A percentile compares a stretch with the other conserved stretches of the same genome.
Conservation (phyloP, 2,888 invertebrate genomes). For the Metellina segmentata region DNA sequence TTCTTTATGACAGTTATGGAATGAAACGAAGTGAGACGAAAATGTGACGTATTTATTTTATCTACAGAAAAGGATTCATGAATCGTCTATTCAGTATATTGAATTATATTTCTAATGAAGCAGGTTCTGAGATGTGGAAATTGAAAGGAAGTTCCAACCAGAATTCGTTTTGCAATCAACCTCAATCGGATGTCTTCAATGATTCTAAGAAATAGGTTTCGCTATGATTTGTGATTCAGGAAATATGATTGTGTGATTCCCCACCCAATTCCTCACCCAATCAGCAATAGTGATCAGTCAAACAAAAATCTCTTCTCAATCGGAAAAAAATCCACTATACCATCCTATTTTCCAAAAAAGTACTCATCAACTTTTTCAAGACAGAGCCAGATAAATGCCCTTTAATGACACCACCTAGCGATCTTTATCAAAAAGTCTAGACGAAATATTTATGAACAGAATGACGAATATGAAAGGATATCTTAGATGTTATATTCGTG, state of each 20-base stretch:
- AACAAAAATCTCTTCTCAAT: too few species aligned
- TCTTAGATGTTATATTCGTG: background rate
- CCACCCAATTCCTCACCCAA: too few species aligned
- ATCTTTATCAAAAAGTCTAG: conserved; percentile 55
- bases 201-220: too few species aligned
- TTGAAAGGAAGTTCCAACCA: background rate
- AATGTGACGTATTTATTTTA: background rate
- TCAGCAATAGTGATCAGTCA: too few species aligned
- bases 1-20: background rate
- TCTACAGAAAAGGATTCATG: background rate
- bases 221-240: too few species aligned
- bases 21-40: conserved; percentile 8
- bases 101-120: background rate
- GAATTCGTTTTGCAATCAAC: too few species aligned
- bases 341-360: too few species aligned
- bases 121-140: background rate
- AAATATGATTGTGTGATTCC: too few species aligned
- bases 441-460: conserved; percentile 55
- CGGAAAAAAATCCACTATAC: too few species aligned
- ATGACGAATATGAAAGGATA: conserved; percentile 22
- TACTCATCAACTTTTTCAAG: too few species aligned
- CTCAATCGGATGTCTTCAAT: too few species aligned
- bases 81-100: conserved; percentile 3
- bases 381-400: background rate
- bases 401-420: conserved; percentile 23